Evolutionary conservation across 2,888 invertebrate genomes (phyloP).

Genomic region (Lochmaea crataegi): DNA sequence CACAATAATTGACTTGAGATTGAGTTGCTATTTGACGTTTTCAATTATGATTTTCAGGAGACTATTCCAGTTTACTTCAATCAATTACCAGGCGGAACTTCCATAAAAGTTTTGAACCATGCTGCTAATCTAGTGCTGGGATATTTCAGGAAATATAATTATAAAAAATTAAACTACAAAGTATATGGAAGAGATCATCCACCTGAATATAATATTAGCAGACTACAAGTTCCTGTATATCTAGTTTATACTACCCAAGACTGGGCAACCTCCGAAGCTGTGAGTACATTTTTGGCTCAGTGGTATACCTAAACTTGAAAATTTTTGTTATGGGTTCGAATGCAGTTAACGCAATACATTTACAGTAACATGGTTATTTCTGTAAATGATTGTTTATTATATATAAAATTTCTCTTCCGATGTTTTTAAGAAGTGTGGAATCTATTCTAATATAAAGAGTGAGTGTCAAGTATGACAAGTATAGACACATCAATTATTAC

Average conservation of each 20-base stretch:
- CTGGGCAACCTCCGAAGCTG: slow-evolving; percentile 69
- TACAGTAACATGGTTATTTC: no score
- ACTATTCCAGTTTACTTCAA: slow-evolving; percentile 60
- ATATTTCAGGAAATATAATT: slow-evolving; percentile 68
- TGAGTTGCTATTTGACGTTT: no score
- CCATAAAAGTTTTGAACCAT: slow-evolving; percentile 60
- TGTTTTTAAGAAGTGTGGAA: no score
- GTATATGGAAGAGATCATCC: slow-evolving; percentile 67
- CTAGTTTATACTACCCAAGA: slow-evolving; percentile 70
- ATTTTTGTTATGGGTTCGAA: not conserved
- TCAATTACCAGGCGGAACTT: slow-evolving; percentile 61
- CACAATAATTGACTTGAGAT: no score
- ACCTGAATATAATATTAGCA: slow-evolving; percentile 67
- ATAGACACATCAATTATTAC: no score
- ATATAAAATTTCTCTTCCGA: no score
- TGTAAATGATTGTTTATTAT: no score
- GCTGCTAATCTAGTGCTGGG: slow-evolving; percentile 58
- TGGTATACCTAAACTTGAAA: not conserved
- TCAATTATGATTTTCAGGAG: slow-evolving; percentile 52
- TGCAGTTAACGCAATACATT: no score
- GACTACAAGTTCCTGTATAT: slow-evolving; percentile 67
- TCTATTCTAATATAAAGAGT: no score
- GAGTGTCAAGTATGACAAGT: no score
- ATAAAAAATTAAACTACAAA: slow-evolving; percentile 65
- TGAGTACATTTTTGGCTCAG: slow-evolving; percentile 51